phyloP scores from a whole-genome alignment of 2,797 vertebrate genomes.

The Austrolebias charrua region DNA sequence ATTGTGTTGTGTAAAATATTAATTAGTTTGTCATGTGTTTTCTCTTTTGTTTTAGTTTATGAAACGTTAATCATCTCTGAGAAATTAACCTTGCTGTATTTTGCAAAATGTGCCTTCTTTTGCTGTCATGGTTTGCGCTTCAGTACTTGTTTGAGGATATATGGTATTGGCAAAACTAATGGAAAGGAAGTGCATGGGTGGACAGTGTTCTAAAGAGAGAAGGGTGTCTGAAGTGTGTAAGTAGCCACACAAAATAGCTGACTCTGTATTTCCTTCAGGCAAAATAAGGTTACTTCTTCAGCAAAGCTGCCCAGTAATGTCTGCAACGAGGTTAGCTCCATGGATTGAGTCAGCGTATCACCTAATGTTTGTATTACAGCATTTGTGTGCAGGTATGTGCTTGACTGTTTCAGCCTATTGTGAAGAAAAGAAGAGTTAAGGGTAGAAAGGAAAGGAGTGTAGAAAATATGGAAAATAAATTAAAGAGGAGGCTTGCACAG shows the following conservation, averaged over 20 bases:
- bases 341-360: slow-evolving; percentile 63
- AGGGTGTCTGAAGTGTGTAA: slow-evolving; percentile 33
- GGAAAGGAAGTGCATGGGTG: slow-evolving; percentile 19
- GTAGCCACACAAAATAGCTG: slow-evolving; percentile 69
- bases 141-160: not conserved
- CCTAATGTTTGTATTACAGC: slow-evolving; percentile 39
- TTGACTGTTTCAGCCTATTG: slow-evolving; percentile 17
- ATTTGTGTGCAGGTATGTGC: slow-evolving; percentile 12
- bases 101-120: not conserved
- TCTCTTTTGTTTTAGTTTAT: not conserved
- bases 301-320: slow-evolving; percentile 67
- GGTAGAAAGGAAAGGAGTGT: slow-evolving; percentile 3
- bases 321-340: slow-evolving; percentile 69
- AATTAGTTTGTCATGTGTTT: not conserved
- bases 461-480: slow-evolving; percentile 14
- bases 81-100: not conserved
- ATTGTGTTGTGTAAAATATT: not conserved
- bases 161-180: slow-evolving; percentile 48
- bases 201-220: slow-evolving; percentile 19
- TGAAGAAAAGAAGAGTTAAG: slow-evolving; percentile 17
- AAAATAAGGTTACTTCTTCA: slow-evolving; percentile 67
- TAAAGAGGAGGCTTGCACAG: slow-evolving; percentile 13
- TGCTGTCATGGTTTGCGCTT: not conserved
- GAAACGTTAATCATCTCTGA: not conserved
- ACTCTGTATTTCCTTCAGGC: slow-evolving; percentile 64